These are phyloP conservation scores for Epinephelus fuscoguttatus DNA, from an alignment of 2,113 vertebrate genomes.

Conservation along the genomic window DNA sequence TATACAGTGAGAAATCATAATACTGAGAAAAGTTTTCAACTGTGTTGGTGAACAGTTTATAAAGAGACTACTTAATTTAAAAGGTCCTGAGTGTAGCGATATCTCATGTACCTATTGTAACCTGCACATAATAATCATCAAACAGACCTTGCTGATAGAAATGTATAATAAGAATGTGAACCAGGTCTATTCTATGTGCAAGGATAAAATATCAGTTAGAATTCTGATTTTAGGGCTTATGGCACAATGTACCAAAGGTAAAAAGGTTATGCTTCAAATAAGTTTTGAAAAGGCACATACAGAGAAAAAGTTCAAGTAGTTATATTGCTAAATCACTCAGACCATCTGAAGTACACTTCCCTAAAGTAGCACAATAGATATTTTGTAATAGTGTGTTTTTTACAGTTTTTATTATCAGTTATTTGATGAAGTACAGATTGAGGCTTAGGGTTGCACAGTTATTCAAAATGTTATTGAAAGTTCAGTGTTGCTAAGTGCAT, in stretches of 20 bases:
- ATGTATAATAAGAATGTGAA: not conserved
- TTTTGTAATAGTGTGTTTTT: not conserved
- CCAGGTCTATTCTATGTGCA: not conserved
- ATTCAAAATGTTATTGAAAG: too few relatives aligned
- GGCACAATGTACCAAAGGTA: not conserved
- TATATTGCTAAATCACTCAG: not conserved
- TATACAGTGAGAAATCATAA: not conserved
- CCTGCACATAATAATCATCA: constrained; percentile 1
- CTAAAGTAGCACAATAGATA: too few relatives aligned
- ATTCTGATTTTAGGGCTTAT: not conserved
- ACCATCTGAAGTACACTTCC: not conserved
- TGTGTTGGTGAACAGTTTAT: not conserved
- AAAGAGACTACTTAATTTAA: not conserved
- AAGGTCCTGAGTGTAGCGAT: not conserved
- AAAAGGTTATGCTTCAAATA: not conserved
- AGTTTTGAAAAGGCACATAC: not conserved
- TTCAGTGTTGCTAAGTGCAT: too few relatives aligned
- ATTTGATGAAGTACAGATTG: too few relatives aligned
- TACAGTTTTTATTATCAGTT: not conserved
- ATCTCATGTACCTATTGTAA: not conserved
- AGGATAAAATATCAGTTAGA: not conserved
- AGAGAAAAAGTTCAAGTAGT: not conserved
- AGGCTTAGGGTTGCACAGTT: too few relatives aligned
- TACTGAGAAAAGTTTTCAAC: not conserved
- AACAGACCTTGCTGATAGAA: not conserved